Evolutionary conservation across 2,113 vertebrate genomes (phyloP).

Genomic region (Ranitomeya imitator): DNA sequence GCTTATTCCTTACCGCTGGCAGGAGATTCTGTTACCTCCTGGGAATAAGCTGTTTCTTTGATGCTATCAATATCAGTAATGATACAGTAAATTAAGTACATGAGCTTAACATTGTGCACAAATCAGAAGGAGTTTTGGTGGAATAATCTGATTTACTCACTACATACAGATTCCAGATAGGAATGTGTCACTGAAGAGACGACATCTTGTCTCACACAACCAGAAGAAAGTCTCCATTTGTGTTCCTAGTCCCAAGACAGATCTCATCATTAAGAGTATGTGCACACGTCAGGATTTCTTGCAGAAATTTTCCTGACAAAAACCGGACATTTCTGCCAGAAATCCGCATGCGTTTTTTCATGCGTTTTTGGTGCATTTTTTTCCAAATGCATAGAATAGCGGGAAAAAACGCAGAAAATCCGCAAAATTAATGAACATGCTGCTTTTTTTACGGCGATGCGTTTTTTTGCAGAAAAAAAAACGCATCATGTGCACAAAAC

Average conservation of each 20-base stretch:
- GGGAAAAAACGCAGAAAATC: too few relatives aligned
- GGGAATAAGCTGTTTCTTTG: neutral
- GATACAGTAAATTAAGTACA: neutral
- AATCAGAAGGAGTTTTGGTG: slow-evolving; percentile 5
- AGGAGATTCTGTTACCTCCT: neutral
- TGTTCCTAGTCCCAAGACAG: slow-evolving; percentile 5
- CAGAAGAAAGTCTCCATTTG: slow-evolving; percentile 26
- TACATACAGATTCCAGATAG: slow-evolving; percentile 3
- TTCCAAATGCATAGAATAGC: too few relatives aligned
- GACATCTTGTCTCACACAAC: neutral
- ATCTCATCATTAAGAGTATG: neutral
- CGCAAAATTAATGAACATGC: too few relatives aligned
- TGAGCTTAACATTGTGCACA: slow-evolving; percentile 14
- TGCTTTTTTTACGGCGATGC: too few relatives aligned
- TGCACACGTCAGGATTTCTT: too few relatives aligned
- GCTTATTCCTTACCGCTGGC: neutral
- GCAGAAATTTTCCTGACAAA: too few relatives aligned
- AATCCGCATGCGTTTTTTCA: too few relatives aligned
- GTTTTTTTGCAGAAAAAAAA: too few relatives aligned
- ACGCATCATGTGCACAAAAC: too few relatives aligned
- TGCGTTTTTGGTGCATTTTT: too few relatives aligned
- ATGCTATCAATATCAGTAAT: slow-evolving; percentile 16
- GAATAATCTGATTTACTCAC: slow-evolving; percentile 1
- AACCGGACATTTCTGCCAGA: too few relatives aligned
- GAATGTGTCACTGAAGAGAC: neutral